Percentiles rank a stretch among this genome's conserved stretches.
Conservation (phyloP, 2,113 vertebrate genomes). For the Nettapus auritus region DNA sequence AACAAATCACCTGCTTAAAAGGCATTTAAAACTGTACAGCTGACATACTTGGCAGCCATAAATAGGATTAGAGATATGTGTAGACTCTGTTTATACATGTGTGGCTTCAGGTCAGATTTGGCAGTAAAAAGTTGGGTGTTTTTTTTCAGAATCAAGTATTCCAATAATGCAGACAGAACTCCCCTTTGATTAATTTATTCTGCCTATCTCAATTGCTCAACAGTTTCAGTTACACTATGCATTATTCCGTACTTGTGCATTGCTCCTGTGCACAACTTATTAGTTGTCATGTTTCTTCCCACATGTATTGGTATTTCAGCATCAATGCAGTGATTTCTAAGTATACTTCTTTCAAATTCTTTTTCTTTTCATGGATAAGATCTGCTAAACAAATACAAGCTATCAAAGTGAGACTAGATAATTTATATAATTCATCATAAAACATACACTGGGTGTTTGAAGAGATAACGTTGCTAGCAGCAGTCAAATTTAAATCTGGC, state of each 20-base stretch:
- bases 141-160: not conserved
- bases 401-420: not conserved
- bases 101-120: not conserved
- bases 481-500: not conserved
- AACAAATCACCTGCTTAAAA: not conserved
- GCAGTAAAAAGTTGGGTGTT: not conserved
- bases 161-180: not conserved
- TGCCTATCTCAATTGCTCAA: not conserved
- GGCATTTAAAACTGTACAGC: not conserved
- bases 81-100: slow-evolving; percentile 4
- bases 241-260: not conserved
- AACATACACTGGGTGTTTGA: not conserved
- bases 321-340: not conserved
- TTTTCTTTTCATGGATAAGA: not conserved
- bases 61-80: not conserved
- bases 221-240: not conserved
- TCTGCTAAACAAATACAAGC: not conserved
- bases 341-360: not conserved
- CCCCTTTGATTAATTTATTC: not conserved
- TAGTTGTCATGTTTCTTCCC: not conserved
- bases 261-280: not conserved
- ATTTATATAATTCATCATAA: not conserved
- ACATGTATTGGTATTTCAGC: not conserved
- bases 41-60: not conserved
- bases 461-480: not conserved